Evolutionary conservation across 2,113 vertebrate genomes (phyloP), one percentile per base, ranked within the genome.

Genomic region (Scophthalmus maximus): DNA sequence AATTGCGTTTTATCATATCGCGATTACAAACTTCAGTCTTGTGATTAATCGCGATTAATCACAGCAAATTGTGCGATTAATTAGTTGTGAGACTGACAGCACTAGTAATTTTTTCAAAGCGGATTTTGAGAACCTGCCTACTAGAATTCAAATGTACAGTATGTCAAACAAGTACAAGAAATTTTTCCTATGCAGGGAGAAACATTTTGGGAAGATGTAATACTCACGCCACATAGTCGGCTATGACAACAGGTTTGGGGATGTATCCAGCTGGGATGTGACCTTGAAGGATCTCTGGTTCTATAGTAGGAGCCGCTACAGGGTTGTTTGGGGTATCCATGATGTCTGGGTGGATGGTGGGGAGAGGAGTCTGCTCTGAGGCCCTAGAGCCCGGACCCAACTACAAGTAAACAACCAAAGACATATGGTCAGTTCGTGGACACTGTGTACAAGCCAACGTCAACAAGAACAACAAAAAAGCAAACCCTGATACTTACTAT

Each of bases 221-320:
- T 11, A 97, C 97, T 96, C 78, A 99, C 97, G 94, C 95, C 56
- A 98, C 91, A 3, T 99, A 99, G 86, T 99, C 97, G 0, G 97
- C 96, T 90, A 98, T 95, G 60, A 98, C 87, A 6, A 98, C 93
- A 6, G 96, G 97, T 76, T 97, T 99, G 7, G 97, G 97, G 82
- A 97, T 98, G 90, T 99, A 94, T 32, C 97, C 97, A 0, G 95
- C 83, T 5, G 97, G 97, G 46, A 99, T 98, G 84, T 96, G 94
- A 22, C 96, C 95, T 68, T 92, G 95, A 27, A 95, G 89, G 1
- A 96, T 90, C 72, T 97, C 95, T 0, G 96, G 95, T 83, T 94
- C 93, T 84, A 88, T 91, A 44, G 83, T 20, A 12, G 88, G 58
- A 70, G 62, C 81, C 12, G 58, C 65, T 5, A 2, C 7, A 3